Percentiles rank a stretch among this genome's conserved stretches.
Conservation (phyloP, 2,888 invertebrate genomes). For the Himalopsyche kuldschensis region DNA sequence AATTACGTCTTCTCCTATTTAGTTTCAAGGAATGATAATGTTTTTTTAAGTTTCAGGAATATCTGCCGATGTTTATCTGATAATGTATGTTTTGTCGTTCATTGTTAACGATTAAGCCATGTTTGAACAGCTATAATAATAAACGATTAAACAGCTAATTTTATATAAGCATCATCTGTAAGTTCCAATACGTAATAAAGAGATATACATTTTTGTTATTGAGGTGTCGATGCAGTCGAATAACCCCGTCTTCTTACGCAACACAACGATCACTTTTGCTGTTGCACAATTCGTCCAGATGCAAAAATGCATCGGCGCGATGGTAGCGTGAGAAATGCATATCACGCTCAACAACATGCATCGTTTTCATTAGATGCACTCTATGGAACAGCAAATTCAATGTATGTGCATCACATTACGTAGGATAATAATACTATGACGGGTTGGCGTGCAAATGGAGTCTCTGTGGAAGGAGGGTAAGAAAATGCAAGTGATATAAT, state of each 20-base stretch:
- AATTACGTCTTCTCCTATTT: too few relatives aligned
- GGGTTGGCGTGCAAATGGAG: neutral
- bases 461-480: neutral
- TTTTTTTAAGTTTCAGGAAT: too few relatives aligned
- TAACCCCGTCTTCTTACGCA: neutral
- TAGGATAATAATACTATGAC: neutral
- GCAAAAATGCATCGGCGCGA: neutral
- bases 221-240: neutral
- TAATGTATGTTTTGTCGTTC: too few relatives aligned
- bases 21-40: too few relatives aligned
- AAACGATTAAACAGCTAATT: too few relatives aligned
- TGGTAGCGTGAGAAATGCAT: slow-evolving; percentile 1
- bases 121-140: too few relatives aligned
- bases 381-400: slow-evolving; percentile 17
- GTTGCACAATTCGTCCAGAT: neutral
- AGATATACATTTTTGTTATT: neutral
- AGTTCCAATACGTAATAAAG: neutral
- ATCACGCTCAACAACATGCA: neutral
- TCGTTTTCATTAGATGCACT: slow-evolving; percentile 7
- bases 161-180: neutral
- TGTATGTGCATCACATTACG: slow-evolving; percentile 9
- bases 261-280: neutral
- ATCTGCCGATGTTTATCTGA: too few relatives aligned
- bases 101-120: too few relatives aligned
- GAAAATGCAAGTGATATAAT: slow-evolving; percentile 1